Evolutionary conservation across 1,140 invertebrate genomes (phyloP).

Genomic region (Lucilia sericata): DNA sequence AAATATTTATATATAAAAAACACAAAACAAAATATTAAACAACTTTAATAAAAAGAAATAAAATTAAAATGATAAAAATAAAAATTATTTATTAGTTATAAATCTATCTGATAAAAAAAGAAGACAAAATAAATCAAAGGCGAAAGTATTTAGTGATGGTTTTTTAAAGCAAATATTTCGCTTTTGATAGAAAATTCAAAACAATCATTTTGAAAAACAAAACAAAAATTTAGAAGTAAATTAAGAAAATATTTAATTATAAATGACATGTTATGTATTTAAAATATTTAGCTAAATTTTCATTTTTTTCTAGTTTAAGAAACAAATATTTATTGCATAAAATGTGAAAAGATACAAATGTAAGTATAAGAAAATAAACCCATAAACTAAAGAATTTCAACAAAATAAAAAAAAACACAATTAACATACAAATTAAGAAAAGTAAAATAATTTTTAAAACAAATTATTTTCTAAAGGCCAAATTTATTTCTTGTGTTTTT

Average conservation of each 20-base stretch:
- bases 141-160: constrained; percentile 65
- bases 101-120: constrained; percentile 29
- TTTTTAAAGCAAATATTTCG: constrained; percentile 67
- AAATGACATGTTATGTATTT: constrained; percentile 45
- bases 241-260: constrained; percentile 48
- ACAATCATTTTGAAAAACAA: constrained; percentile 65
- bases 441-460: background rate
- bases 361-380: constrained; percentile 12
- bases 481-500: background rate
- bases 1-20: constrained; percentile 44
- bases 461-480: constrained; percentile 8
- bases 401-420: background rate
- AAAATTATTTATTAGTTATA: constrained; percentile 48
- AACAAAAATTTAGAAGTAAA: constrained; percentile 49
- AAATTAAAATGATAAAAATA: constrained; percentile 28
- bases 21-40: constrained; percentile 35
- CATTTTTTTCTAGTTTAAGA: constrained; percentile 17
- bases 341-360: constrained; percentile 28
- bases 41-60: constrained; percentile 15
- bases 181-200: constrained; percentile 66
- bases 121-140: constrained; percentile 46
- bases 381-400: constrained; percentile 39
- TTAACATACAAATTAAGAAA: background rate
- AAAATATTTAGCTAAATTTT: constrained; percentile 44
- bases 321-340: constrained; percentile 28